phyloP scores from a whole-genome alignment of 2,888 invertebrate genomes.

The Nomada fabriciana region DNA sequence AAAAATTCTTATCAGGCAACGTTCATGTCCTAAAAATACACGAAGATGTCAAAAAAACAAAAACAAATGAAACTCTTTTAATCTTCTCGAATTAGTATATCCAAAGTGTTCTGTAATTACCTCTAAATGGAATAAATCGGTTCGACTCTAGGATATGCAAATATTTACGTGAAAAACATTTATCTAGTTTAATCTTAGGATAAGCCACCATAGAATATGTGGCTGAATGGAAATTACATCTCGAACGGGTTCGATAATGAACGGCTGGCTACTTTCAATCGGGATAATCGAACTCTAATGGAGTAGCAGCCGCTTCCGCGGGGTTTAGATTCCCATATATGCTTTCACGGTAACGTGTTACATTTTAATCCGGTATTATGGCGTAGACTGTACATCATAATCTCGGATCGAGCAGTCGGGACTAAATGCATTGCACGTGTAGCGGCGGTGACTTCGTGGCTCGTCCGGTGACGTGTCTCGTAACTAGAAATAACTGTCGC shows the following conservation, averaged over 20 bases:
- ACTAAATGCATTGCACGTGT: conserved; percentile 62
- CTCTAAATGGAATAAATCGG: too few species aligned
- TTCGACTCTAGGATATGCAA: too few species aligned
- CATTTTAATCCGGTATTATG: conserved; percentile 70
- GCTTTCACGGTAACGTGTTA: conserved; percentile 53
- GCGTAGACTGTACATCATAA: conserved; percentile 64
- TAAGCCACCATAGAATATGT: too few species aligned
- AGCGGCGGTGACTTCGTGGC: conserved; percentile 58
- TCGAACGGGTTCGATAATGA: conserved; percentile 1
- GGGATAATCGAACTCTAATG: conserved; percentile 49
- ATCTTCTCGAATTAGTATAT: too few species aligned
- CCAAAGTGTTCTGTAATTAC: too few species aligned
- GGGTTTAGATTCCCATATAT: conserved; percentile 27
- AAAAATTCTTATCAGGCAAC: too few species aligned
- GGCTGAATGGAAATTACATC: neutral
- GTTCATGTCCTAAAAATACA: too few species aligned
- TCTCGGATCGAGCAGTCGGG: conserved; percentile 63
- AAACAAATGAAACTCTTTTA: too few species aligned
- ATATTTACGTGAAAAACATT: too few species aligned
- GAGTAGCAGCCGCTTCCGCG: conserved; percentile 12
- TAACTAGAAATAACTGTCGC: conserved; percentile 55
- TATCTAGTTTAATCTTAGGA: too few species aligned
- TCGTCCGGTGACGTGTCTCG: conserved; percentile 41
- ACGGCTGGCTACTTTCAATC: conserved; percentile 23
- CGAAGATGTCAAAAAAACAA: too few species aligned